Evolutionary conservation across 1,140 invertebrate species (phyloP).

Genomic region (Phthorimaea operculella): DNA sequence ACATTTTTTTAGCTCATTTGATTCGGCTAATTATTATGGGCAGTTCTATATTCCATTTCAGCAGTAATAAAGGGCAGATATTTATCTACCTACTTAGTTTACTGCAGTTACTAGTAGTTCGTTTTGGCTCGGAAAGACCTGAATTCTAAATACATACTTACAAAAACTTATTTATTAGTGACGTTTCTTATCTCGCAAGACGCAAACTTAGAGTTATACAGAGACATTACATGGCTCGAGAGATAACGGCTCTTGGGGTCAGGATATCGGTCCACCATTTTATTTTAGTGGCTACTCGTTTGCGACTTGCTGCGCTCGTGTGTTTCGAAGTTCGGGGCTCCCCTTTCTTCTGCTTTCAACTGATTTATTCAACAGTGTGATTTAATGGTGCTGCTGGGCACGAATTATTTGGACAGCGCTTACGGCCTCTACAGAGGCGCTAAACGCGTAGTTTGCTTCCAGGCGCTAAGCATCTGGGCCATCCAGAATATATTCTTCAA

Average conservation of each 20-base stretch:
- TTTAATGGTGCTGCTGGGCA: slow-evolving; percentile 55
- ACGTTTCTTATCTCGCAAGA: too few species aligned
- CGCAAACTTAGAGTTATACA: too few species aligned
- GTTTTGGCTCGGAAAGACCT: too few species aligned
- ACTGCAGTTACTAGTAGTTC: too few species aligned
- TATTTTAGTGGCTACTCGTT: slow-evolving; percentile 41
- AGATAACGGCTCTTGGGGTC: not conserved
- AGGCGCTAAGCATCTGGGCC: slow-evolving; percentile 17
- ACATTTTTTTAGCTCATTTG: too few species aligned
- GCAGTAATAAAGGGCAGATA: too few species aligned
- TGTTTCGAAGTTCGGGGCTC: slow-evolving; percentile 17
- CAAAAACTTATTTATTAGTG: too few species aligned
- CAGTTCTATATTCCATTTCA: too few species aligned
- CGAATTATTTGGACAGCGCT: slow-evolving; percentile 18
- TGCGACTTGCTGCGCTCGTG: slow-evolving; percentile 24
- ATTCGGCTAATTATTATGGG: too few species aligned
- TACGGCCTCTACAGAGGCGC: slow-evolving; percentile 24
- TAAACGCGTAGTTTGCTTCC: slow-evolving; percentile 20
- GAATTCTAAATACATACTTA: too few species aligned
- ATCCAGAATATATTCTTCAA: slow-evolving; percentile 31
- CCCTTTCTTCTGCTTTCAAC: slow-evolving; percentile 18
- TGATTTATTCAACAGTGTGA: slow-evolving; percentile 15
- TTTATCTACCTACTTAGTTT: too few species aligned
- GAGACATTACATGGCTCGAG: not conserved
- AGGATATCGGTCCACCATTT: slow-evolving; percentile 33